These are phyloP conservation scores for Ophion ventricosus DNA, from an alignment of 2,888 invertebrate genomes.

Conservation along the genomic window DNA sequence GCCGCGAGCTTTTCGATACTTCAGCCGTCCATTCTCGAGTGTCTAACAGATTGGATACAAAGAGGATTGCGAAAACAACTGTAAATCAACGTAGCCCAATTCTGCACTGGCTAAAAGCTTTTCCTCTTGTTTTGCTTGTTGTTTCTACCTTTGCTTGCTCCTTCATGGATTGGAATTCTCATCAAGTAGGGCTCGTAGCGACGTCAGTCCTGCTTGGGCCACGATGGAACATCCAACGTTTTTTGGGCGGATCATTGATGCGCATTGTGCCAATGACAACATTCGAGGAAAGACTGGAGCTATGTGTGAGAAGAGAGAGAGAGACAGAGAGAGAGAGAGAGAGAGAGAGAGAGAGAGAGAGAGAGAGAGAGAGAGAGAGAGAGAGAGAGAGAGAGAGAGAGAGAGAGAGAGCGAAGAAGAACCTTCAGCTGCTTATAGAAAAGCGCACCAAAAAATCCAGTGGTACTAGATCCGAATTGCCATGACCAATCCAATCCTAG, in stretches of 20 bases:
- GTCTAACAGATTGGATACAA: conserved; percentile 16
- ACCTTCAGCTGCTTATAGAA: no score
- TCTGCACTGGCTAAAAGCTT: conserved; percentile 31
- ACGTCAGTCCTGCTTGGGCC: neutral
- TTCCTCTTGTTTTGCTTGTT: conserved; percentile 23
- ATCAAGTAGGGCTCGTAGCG: neutral
- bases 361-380: no score
- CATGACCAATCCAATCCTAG: no score
- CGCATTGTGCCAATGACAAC: conserved; percentile 5
- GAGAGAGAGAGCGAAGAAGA: no score
- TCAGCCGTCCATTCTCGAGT: neutral
- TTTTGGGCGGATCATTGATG: neutral
- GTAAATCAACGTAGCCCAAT: conserved; percentile 24
- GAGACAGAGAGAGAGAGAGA: no score
- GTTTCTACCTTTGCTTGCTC: neutral
- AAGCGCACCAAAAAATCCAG: no score
- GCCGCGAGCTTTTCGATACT: neutral
- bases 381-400: no score
- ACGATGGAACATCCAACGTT: neutral
- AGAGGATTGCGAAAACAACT: conserved; percentile 47
- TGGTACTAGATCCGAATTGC: no score
- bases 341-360: no score
- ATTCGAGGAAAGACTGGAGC: neutral
- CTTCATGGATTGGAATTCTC: neutral
- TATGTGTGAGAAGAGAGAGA: neutral